A percentile compares a stretch with the other conserved stretches of the same genome.
These are phyloP conservation scores for Pelmatolapia mariae DNA, from an alignment of 2,113 vertebrate species.

Conservation along the genomic window DNA sequence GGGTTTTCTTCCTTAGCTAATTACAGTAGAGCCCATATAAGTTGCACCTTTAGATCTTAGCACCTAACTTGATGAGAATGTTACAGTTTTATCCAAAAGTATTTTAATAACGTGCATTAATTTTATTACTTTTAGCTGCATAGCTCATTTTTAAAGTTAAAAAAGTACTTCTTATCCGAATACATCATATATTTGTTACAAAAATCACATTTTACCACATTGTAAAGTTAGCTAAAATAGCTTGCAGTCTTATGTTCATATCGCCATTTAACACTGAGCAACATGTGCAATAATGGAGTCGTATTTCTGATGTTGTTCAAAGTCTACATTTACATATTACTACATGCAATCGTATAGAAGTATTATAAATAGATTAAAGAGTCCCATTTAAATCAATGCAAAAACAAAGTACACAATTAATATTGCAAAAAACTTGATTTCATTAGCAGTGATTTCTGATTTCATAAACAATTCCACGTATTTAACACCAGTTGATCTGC, in stretches of 20 bases:
- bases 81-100: not conserved
- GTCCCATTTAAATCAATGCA: not conserved
- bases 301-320: not conserved
- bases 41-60: not conserved
- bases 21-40: not conserved
- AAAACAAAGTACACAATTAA: not conserved
- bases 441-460: not conserved
- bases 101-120: not conserved
- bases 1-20: not conserved
- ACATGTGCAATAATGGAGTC: not conserved
- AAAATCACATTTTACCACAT: not conserved
- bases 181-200: not conserved
- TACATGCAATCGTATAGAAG: not conserved
- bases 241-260: not conserved
- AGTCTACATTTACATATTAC: not conserved
- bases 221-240: not conserved
- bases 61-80: not conserved
- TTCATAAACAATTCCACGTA: not conserved
- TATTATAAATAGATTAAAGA: not conserved
- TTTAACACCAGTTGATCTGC: not conserved
- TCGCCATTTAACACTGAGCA: not conserved
- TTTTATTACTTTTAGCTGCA: not conserved
- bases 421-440: not conserved
- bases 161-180: not conserved
- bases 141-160: not conserved